phyloP scores from a whole-genome alignment of 2,797 vertebrate species.

The Chromobotia macracanthus region DNA sequence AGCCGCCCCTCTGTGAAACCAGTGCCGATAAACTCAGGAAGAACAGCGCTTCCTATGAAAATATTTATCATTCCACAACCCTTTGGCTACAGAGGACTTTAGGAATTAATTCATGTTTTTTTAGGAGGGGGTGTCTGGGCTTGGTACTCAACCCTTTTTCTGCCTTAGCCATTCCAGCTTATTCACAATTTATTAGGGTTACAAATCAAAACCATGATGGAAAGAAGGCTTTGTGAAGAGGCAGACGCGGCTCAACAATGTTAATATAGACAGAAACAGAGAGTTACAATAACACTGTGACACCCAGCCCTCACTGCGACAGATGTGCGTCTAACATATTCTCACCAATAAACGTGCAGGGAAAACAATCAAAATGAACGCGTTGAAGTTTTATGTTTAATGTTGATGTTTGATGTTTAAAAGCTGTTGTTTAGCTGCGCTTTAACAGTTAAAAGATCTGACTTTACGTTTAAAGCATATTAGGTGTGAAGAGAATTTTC shows the following conservation, averaged over 20 bases:
- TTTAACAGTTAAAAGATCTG: neutral
- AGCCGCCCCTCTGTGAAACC: slow-evolving; percentile 71
- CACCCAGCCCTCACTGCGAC: neutral
- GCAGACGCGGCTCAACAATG: slow-evolving; percentile 58
- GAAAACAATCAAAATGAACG: slow-evolving; percentile 14
- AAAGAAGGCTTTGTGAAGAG: slow-evolving; percentile 56
- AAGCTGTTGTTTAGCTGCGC: neutral
- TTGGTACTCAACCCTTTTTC: slow-evolving; percentile 76
- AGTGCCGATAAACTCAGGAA: slow-evolving; percentile 82
- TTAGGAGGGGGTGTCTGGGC: slow-evolving; percentile 72
- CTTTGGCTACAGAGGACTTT: slow-evolving; percentile 79
- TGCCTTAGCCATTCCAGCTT: slow-evolving; percentile 63
- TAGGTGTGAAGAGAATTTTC: neutral
- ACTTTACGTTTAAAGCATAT: neutral
- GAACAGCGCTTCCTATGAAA: slow-evolving; percentile 81
- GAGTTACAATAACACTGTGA: neutral
- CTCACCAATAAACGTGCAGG: slow-evolving; percentile 48
- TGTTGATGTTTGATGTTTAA: no score
- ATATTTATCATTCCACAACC: slow-evolving; percentile 86
- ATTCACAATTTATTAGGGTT: slow-evolving; percentile 82
- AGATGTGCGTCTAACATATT: slow-evolving; percentile 51
- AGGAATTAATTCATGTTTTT: slow-evolving; percentile 86
- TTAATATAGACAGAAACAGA: no score
- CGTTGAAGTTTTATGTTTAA: neutral
- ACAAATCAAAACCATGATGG: slow-evolving; percentile 78